Conservation (phyloP, 2,888 invertebrate species). For the Ichneumon xanthorius region DNA sequence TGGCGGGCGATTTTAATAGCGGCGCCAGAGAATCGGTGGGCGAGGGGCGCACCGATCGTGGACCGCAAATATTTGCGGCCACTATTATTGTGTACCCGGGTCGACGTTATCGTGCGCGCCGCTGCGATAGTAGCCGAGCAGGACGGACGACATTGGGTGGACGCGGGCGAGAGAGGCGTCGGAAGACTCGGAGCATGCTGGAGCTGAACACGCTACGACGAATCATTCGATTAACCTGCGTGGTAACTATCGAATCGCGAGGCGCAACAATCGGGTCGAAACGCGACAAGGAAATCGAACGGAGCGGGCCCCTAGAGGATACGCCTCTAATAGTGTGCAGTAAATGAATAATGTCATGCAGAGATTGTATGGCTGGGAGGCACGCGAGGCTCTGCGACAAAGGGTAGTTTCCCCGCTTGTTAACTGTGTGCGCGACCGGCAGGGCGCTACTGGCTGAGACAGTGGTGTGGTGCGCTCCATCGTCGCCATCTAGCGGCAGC, state of each 20-base stretch:
- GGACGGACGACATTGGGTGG: not conserved
- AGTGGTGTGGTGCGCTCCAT: too few relatives aligned
- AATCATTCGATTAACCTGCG: constrained; percentile 55
- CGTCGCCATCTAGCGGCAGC: too few relatives aligned
- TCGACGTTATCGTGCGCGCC: constrained; percentile 3
- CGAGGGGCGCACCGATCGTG: constrained; percentile 6
- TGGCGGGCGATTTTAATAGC: constrained; percentile 4
- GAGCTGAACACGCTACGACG: constrained; percentile 27
- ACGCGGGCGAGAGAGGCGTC: not conserved
- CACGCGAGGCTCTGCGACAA: not conserved
- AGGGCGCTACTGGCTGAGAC: too few relatives aligned
- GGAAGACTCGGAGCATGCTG: not conserved
- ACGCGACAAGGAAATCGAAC: constrained; percentile 50
- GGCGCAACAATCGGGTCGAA: constrained; percentile 43
- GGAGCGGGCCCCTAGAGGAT: not conserved
- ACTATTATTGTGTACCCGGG: constrained; percentile 3
- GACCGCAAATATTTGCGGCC: constrained; percentile 52
- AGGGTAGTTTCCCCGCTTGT: constrained; percentile 22
- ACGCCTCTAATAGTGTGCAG: not conserved
- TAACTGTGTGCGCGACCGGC: too few relatives aligned
- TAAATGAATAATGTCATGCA: constrained; percentile 47
- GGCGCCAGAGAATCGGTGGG: constrained; percentile 6
- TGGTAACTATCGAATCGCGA: constrained; percentile 61
- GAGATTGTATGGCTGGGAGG: constrained; percentile 23
- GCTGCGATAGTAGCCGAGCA: not conserved